phyloP scores from a whole-genome alignment of 2,113 vertebrate species.

The Gymnobelideus leadbeateri region DNA sequence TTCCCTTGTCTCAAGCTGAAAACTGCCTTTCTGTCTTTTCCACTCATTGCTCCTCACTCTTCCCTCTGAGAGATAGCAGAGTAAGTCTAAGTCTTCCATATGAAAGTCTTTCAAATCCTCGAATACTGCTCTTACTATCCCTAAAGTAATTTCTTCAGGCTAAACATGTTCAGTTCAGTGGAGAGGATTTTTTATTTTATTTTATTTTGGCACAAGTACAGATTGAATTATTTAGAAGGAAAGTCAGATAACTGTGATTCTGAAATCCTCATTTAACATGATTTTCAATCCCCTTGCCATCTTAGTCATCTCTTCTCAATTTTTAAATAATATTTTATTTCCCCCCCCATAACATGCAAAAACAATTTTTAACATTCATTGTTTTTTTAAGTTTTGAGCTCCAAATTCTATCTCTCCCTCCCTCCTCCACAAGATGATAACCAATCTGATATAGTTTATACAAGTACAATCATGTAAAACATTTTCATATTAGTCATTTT shows the following conservation, averaged over 20 bases:
- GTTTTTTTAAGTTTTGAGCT: too few species aligned
- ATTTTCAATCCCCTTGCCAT: background rate
- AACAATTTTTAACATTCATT: too few species aligned
- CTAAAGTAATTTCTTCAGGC: background rate
- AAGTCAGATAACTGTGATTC: background rate
- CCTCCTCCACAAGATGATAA: too few species aligned
- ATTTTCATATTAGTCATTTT: too few species aligned
- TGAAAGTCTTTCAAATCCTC: background rate
- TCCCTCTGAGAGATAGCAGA: background rate
- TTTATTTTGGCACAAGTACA: background rate
- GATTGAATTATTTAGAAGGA: background rate
- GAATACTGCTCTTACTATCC: background rate
- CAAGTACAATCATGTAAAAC: too few species aligned
- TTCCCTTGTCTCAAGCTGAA: background rate
- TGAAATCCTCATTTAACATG: background rate
- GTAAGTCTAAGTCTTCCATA: background rate
- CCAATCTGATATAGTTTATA: too few species aligned
- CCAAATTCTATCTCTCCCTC: too few species aligned
- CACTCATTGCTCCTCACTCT: background rate
- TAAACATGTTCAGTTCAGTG: background rate
- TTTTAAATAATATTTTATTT: too few species aligned
- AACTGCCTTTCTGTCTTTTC: background rate
- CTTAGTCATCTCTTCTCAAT: background rate
- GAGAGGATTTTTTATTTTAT: background rate
- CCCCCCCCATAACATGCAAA: too few species aligned